Base-by-base conservation (phyloP, 2,888 invertebrate genomes). In the Crepidodera aurea region DNA sequence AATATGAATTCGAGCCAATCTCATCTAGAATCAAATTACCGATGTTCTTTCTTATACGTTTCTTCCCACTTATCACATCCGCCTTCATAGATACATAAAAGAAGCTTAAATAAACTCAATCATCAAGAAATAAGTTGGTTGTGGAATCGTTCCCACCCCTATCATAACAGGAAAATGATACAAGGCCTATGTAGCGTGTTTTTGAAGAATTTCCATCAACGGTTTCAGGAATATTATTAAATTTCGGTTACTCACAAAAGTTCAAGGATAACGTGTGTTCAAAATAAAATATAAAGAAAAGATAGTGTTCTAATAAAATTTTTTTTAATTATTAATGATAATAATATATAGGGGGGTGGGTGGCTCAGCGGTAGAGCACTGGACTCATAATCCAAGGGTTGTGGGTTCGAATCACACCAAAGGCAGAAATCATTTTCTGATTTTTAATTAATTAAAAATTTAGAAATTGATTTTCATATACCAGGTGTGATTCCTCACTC, bases 61-160 rank as follows among this genome's bases (percentile, higher is more conserved):
- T 37, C 37, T 37, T 13, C 5, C 37, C 37, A 37, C 13, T 37
- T 37, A 37, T 37, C 37, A 15, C 7, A 37, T 37, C 13, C 37
- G 37, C 37, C 37, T 37, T 37, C 15, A 37, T 15, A 7, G 37
- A 37, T 37, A 37, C 37, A 37, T 37, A 37, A 37, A 37, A 37
- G 37, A 7, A 37, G 37, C 37, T 37, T 37, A 37, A 13, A 37
- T 13, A 37, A 37, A 37, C 37, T 37, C 37, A 37, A 37, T 37
- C 37, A 37, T 37, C 37, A 13, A 37, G 37, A 37, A 37, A 37
- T 37, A 37, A 37, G 37, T 37, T 37, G n/a, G n/a, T n/a, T 34
- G 8, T 10, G 34, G 10, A 10, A 4, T 2, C 7, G 12, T 37
- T 37, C 12, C 37, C 37, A 1, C 13, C 37, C 37, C 37, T 37